A percentile compares a stretch with the other conserved stretches of the same genome.
phyloP scores from a whole-genome alignment of 2,888 invertebrate genomes.

The Eudemis profundana region DNA sequence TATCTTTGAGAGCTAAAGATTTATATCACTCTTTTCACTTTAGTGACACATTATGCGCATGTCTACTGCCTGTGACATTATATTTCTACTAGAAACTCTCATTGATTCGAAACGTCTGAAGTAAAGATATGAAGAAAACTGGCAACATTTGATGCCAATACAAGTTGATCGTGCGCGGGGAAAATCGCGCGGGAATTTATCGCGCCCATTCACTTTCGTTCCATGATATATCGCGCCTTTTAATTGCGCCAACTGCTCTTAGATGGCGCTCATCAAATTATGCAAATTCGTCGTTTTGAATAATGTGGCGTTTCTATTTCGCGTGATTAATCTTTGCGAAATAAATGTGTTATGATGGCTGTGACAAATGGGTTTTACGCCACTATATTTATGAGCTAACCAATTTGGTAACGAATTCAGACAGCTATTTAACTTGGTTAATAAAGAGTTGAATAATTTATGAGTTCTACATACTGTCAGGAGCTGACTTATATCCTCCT shows the following conservation, averaged over 20 bases:
- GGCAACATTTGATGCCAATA: constrained; percentile 8
- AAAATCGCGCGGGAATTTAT: constrained; percentile 35
- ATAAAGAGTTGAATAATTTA: too few species aligned
- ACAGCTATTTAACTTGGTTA: too few species aligned
- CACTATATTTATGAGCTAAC: background rate
- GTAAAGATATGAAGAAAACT: background rate
- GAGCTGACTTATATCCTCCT: too few species aligned
- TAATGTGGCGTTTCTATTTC: constrained; percentile 39
- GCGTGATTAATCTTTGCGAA: constrained; percentile 35
- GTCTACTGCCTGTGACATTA: too few species aligned
- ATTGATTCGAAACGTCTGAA: background rate
- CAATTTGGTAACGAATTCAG: background rate
- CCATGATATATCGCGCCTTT: constrained; percentile 35
- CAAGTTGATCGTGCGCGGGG: constrained; percentile 27
- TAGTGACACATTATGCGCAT: too few species aligned
- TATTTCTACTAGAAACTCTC: background rate
- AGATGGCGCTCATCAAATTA: constrained; percentile 43
- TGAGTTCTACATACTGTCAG: too few species aligned
- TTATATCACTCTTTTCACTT: too few species aligned
- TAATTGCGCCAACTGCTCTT: constrained; percentile 38
- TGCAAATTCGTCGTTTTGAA: constrained; percentile 41
- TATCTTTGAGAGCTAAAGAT: too few species aligned
- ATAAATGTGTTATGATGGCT: constrained; percentile 16
- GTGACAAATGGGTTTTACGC: constrained; percentile 14
- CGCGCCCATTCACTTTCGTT: constrained; percentile 41